Conservation (phyloP, 2,113 vertebrate species). For the Merops nubicus region DNA sequence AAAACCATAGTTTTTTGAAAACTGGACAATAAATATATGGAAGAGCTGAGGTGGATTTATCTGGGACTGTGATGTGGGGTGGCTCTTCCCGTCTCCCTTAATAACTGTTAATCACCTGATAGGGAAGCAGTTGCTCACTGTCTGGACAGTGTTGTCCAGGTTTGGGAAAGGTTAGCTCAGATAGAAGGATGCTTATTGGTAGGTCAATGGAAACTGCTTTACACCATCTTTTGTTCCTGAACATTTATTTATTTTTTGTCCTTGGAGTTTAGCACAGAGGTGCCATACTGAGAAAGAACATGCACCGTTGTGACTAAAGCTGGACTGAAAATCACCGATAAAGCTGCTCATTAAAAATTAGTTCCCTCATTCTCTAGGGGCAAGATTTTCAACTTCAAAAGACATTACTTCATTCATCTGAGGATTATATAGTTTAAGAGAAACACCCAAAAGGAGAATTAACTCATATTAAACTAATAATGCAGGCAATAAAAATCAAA, state of each 20-base stretch:
- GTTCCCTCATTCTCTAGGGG: background rate
- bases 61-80: background rate
- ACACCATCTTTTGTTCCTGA: background rate
- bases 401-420: conserved; percentile 34
- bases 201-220: background rate
- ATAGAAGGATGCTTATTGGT: background rate
- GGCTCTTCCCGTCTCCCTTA: background rate
- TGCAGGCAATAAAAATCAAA: conserved; percentile 40
- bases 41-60: background rate
- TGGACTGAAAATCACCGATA: background rate
- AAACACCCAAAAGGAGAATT: conserved; percentile 43
- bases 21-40: background rate
- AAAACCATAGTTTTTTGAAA: background rate
- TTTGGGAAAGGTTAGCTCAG: background rate
- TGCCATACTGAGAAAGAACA: background rate
- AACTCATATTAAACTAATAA: conserved; percentile 61
- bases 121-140: background rate
- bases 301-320: background rate
- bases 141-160: background rate
- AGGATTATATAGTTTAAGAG: conserved; percentile 20
- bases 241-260: background rate
- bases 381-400: conserved; percentile 32
- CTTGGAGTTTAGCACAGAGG: background rate
- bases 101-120: background rate
- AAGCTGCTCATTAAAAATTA: background rate